Evolutionary conservation across 92 coral and sea anemone genomes (phyloP), one percentile per base, ranked within the genome.

Genomic region (Palythoa grandis): DNA sequence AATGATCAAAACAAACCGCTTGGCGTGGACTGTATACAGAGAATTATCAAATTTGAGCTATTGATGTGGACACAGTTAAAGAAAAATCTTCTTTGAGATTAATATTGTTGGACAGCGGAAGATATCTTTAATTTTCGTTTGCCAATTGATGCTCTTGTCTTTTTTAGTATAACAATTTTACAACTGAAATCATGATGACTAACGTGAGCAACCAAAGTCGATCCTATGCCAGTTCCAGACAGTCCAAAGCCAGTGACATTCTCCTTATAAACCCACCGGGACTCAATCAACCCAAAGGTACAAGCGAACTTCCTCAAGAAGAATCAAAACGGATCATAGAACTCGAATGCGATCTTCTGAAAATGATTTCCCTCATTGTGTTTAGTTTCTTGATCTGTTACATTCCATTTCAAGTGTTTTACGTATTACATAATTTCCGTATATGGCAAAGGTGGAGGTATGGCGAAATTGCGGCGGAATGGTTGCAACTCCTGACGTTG

Each of bases 341-440:
- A 20, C 85, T 38, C 4, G 74, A 80, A 60, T 43, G 24, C 6
- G 85, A 80, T 23, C 74, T 80, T 47, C 74, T 80, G 60, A 80
- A 80, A 19, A 80, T 80, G 85, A 80, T 47, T 66, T 80, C 66
- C 24, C 24, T 80, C 43, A 66, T 80, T 7, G 85, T 80, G 23
- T 48, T 23, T 40, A 80, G 85, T 48, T 80, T 80, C 56, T 70
- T 80, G 74, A 52, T 80, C 43, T 80, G 85, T 24, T 80, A 80
- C 60, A 80, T 80, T 23, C 85, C 85, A 2, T 80, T 66, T 43
- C 85, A 80, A 52, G 85, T 66, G 85, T 80, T 79, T 14, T 79
- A 63, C 5, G 22, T 79, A 24, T 29, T 79, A 40, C 74, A 79
- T 40, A 79, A 79, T 19, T 79, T 79, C 73, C 58, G 70, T 63